phyloP scores from a whole-genome alignment of 2,888 invertebrate genomes.

The Ormia ochracea region DNA sequence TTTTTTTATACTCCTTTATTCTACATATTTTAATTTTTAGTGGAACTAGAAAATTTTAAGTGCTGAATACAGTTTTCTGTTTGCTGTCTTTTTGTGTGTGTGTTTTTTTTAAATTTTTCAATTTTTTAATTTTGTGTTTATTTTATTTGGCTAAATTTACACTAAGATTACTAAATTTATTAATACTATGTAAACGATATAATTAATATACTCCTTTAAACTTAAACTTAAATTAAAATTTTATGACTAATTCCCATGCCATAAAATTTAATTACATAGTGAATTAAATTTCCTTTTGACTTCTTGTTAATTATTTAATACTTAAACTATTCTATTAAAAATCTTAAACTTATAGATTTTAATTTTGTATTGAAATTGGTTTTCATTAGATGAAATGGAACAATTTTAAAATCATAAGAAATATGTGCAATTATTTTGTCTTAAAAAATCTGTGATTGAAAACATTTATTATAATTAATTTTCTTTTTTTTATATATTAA shows the following conservation, averaged over 20 bases:
- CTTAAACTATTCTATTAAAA: conserved; percentile 16
- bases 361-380: conserved; percentile 12
- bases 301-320: neutral
- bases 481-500: conserved; percentile 25
- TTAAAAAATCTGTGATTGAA: conserved; percentile 30
- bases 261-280: conserved; percentile 20
- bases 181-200: conserved; percentile 39
- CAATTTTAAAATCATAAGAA: conserved; percentile 4
- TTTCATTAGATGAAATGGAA: conserved; percentile 11
- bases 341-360: conserved; percentile 28
- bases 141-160: neutral
- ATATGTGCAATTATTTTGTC: conserved; percentile 25
- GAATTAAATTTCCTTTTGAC: conserved; percentile 18
- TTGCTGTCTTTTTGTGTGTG: neutral
- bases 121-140: too few relatives aligned
- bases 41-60: conserved; percentile 27
- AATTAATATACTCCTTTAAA: neutral
- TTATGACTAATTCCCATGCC: neutral
- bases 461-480: conserved; percentile 37
- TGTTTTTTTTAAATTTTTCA: neutral
- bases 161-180: conserved; percentile 37
- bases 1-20: conserved; percentile 5
- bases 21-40: neutral
- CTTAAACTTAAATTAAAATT: neutral
- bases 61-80: conserved; percentile 37